phyloP scores from a whole-genome alignment of 2,888 invertebrate genomes.

The Drosophila kambysellisi region DNA sequence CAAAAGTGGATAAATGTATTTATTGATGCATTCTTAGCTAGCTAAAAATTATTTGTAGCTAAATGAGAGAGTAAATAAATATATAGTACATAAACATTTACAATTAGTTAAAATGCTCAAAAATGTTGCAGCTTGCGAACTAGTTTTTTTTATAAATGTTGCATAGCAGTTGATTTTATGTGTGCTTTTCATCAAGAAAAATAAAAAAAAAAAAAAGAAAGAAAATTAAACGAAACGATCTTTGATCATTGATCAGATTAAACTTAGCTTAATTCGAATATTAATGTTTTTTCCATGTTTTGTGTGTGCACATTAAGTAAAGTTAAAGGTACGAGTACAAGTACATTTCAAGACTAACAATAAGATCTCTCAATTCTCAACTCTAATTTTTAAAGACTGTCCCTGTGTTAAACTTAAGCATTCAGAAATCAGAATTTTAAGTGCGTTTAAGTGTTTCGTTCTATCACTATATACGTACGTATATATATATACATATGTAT shows the following conservation, averaged over 20 bases:
- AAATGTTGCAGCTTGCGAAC: constrained; percentile 35
- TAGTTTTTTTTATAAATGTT: constrained; percentile 58
- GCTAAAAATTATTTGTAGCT: constrained; percentile 58
- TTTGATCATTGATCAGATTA: constrained; percentile 8
- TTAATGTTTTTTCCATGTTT: constrained; percentile 51
- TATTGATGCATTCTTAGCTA: constrained; percentile 78
- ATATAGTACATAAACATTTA: constrained; percentile 11
- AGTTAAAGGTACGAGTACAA: constrained; percentile 39
- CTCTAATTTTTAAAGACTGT: constrained; percentile 74
- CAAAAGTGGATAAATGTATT: constrained; percentile 66
- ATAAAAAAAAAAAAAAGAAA: not conserved
- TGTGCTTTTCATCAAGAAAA: constrained; percentile 29
- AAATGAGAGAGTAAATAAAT: constrained; percentile 33
- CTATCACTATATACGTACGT: not conserved
- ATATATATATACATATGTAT: constrained; percentile 5
- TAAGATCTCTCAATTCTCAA: constrained; percentile 61
- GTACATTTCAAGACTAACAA: constrained; percentile 59
- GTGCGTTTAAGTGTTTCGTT: constrained; percentile 39
- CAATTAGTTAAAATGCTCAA: constrained; percentile 43
- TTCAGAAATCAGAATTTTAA: constrained; percentile 32
- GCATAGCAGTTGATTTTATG: constrained; percentile 53
- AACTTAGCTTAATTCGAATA: constrained; percentile 31
- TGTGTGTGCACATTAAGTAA: constrained; percentile 52
- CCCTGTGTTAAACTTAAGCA: constrained; percentile 71
- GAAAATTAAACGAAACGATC: not conserved